Conservation (phyloP, 2,113 vertebrate species). For the Apistogramma diplotaenia region DNA sequence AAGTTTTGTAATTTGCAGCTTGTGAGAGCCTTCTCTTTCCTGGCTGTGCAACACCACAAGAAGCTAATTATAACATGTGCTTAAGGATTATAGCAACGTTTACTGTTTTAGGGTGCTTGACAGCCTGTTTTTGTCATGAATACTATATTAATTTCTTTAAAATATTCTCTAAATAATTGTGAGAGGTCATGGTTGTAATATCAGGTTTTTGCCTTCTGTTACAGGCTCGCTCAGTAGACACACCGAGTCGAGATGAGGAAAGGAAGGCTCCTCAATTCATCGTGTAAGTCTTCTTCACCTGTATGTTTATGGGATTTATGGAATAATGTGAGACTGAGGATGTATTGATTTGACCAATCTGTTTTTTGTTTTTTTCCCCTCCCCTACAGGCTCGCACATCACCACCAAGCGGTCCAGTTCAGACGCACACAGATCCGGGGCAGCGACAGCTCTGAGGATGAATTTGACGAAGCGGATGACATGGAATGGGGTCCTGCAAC, state of each 20-base stretch:
- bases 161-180: background rate
- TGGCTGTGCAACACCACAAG: background rate
- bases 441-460: constrained; percentile 80
- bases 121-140: background rate
- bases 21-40: background rate
- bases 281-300: constrained; percentile 65
- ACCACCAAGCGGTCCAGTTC: constrained; percentile 81
- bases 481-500: constrained; percentile 93
- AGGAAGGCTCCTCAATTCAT: constrained; percentile 69
- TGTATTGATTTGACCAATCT: background rate
- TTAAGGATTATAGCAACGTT: background rate
- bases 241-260: constrained; percentile 40
- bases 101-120: background rate
- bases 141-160: background rate
- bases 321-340: background rate
- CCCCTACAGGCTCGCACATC: constrained; percentile 79
- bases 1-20: background rate
- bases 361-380: too few relatives aligned
- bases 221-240: constrained; percentile 66
- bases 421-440: constrained; percentile 85
- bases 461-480: constrained; percentile 62
- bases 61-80: background rate
- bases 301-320: background rate
- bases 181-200: background rate
- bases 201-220: background rate